Evolutionary conservation across 2,888 invertebrate species (phyloP), one percentile per base, ranked within the genome.

Genomic region (Andrena camellia): DNA sequence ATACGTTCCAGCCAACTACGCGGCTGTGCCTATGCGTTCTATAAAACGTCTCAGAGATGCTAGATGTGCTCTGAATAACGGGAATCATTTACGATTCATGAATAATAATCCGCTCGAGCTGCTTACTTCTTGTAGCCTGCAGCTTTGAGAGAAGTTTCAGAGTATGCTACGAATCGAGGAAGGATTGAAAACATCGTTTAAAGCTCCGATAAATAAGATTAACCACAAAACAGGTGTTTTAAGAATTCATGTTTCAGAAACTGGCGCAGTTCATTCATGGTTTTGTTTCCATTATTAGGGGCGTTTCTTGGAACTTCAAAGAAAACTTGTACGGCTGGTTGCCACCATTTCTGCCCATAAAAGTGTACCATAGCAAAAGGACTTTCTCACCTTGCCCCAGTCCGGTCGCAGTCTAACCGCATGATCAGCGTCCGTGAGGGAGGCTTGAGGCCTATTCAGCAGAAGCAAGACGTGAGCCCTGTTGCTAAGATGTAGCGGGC

Each of bases 391-490:
- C 95, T 96, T 96, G 83, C 96, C 95, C 95, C 97, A 97, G 86
- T 95, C 95, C 66, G 96, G 96, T 85, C 96, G 95, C 75, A 95
- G 92, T 87, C 95, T 95, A 69, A 96, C 94, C 33, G 96, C 96
- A 86, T 94, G 94, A 89, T 96, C 96, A 82, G 97, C 96, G 93
- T 97, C 96, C 74, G 95, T 94, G 80, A 97, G 94, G 31, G 97
- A 96, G 88, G 96, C 96, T 90, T 95, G 95, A 89, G 95, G 95
- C 90, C 95, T 94, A 86, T 95, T 96, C 86, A 96, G 93, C 84
- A 95, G 94, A 79, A 95, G 95, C 84, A 96, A 94, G 59, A 96
- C 96, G 92, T 96, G 95, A 26, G 96, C 96, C 81, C 96, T 95
- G 92, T 96, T 95, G 88, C 96, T 95, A 63, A 96, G 94, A 83